Percentiles rank a stretch among this genome's conserved stretches.
Evolutionary conservation across 2,113 vertebrate species (phyloP).

Genomic region (Leptobrachium ailaonicum): DNA sequence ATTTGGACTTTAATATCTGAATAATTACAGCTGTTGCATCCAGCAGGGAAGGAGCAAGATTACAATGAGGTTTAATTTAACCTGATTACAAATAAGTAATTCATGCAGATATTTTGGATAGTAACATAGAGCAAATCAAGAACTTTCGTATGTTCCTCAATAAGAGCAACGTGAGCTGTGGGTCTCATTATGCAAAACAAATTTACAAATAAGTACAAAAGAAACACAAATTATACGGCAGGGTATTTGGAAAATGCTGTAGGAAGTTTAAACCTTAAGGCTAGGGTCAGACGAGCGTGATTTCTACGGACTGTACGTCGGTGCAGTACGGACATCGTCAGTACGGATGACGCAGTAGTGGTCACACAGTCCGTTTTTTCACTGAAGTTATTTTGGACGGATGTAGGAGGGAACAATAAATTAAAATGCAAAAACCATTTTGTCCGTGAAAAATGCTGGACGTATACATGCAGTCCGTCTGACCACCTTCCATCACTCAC

Average conservation of each 20-base stretch:
- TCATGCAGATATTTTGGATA: not conserved
- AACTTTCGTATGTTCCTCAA: constrained; percentile 52
- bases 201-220: constrained; percentile 66
- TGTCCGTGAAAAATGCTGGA: too few species aligned
- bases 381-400: too few species aligned
- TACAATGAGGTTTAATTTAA: constrained; percentile 29
- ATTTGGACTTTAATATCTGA: not conserved
- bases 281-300: too few species aligned
- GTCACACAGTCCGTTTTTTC: too few species aligned
- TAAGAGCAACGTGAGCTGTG: constrained; percentile 62
- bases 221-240: constrained; percentile 62
- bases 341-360: too few species aligned
- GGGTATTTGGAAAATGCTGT: constrained; percentile 61
- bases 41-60: not conserved
- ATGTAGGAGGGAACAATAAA: too few species aligned
- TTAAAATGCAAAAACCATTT: too few species aligned
- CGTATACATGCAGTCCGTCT: too few species aligned
- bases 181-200: constrained; percentile 72
- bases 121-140: constrained; percentile 53
- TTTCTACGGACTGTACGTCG: too few species aligned
- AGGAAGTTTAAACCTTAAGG: constrained; percentile 57
- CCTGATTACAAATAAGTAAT: constrained; percentile 47
- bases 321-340: too few species aligned
- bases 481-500: too few species aligned
- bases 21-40: not conserved